Percentiles rank a stretch among this genome's conserved stretches.
These are phyloP conservation scores for Hydropotes inermis DNA, from an alignment of 2,113 vertebrate species.

Conservation along the genomic window DNA sequence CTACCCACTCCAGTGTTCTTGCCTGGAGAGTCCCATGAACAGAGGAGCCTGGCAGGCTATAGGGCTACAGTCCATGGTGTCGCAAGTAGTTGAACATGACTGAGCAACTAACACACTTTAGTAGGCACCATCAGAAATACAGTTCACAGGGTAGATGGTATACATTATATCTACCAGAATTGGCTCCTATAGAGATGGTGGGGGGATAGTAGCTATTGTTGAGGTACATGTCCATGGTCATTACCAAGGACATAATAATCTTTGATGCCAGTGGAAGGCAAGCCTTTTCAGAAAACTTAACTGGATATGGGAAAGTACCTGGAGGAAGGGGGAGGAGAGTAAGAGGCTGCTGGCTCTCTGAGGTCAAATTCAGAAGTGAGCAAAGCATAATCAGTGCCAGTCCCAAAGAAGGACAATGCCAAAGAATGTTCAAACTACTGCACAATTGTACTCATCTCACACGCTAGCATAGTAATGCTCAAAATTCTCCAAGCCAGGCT, in stretches of 20 bases:
- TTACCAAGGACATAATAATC: not conserved
- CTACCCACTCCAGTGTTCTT: not conserved
- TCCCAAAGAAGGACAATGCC: not conserved
- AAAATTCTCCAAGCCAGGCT: too few relatives aligned
- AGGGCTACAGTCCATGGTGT: not conserved
- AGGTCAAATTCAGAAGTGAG: slow-evolving; percentile 1
- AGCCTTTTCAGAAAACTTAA: slow-evolving; percentile 10
- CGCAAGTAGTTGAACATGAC: not conserved
- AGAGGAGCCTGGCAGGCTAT: not conserved
- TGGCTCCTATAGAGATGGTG: not conserved
- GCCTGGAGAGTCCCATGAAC: not conserved
- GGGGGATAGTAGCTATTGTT: not conserved
- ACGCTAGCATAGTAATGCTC: too few relatives aligned
- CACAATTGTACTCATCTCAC: too few relatives aligned
- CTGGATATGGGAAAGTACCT: not conserved
- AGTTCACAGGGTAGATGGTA: not conserved
- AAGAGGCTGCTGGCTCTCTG: not conserved
- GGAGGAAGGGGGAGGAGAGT: rapidly evolving
- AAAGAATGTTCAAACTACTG: too few relatives aligned
- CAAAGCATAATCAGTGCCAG: not conserved
- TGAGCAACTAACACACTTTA: not conserved
- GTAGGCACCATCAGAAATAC: not conserved
- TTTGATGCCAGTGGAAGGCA: not conserved
- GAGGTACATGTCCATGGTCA: not conserved
- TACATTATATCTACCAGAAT: not conserved